phyloP scores from a whole-genome alignment of 2,888 invertebrate genomes.

The Drosophila sordidapex region DNA sequence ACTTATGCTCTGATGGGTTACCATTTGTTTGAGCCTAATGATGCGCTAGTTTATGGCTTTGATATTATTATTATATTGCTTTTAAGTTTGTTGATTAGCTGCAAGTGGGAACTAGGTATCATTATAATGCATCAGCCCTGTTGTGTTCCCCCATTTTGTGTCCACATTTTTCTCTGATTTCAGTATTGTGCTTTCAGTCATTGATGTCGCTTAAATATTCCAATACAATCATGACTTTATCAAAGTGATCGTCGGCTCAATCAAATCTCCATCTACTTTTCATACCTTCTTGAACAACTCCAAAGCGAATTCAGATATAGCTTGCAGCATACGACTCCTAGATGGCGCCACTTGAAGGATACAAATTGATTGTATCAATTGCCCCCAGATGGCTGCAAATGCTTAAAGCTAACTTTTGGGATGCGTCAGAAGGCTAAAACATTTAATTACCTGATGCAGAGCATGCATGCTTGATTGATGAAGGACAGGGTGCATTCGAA shows the following conservation, averaged over 20 bases:
- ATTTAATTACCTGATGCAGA: not conserved
- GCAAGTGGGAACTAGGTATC: not conserved
- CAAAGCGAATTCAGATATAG: not conserved
- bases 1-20: conserved; percentile 18
- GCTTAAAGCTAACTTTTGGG: not conserved
- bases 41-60: conserved; percentile 4
- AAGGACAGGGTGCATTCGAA: not conserved
- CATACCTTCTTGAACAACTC: not conserved
- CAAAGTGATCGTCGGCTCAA: not conserved
- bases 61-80: conserved; percentile 10
- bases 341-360: conserved; percentile 12
- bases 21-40: conserved; percentile 20
- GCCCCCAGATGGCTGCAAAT: conserved; percentile 9
- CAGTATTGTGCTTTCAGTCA: not conserved
- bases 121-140: not conserved
- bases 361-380: not conserved
- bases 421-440: not conserved
- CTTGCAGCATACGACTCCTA: not conserved
- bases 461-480: not conserved
- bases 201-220: not conserved
- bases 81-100: not conserved
- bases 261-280: not conserved
- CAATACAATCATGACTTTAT: not conserved
- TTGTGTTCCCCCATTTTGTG: not conserved
- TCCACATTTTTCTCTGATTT: not conserved